A percentile compares a stretch with the other conserved stretches of the same genome.
Evolutionary conservation across 2,113 vertebrate genomes (phyloP).

Genomic region (Chionomys nivalis): DNA sequence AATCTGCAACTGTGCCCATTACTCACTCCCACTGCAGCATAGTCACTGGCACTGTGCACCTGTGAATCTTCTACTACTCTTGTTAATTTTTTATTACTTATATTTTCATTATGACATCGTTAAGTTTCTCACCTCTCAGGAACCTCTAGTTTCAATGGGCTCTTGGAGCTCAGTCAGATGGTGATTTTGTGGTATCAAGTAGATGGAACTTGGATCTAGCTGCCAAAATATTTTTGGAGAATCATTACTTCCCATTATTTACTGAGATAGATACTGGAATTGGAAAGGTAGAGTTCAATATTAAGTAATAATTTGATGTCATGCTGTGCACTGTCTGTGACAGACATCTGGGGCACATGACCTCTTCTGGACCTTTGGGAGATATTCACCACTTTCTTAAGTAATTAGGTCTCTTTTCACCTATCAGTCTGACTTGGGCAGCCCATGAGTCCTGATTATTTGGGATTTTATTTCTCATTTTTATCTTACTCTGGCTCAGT

Average conservation of each 20-base stretch:
- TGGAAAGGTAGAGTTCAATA: background rate
- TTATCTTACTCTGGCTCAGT: background rate
- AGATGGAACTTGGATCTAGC: background rate
- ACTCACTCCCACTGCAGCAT: background rate
- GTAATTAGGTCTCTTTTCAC: background rate
- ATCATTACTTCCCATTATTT: background rate
- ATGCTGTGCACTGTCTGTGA: background rate
- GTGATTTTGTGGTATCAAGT: background rate
- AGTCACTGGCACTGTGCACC: background rate
- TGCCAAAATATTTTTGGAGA: slow-evolving; percentile 22
- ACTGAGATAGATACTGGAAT: background rate
- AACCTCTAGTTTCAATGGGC: background rate
- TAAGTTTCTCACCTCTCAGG: background rate
- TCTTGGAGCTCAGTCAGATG: background rate
- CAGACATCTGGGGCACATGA: background rate
- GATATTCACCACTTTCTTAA: background rate
- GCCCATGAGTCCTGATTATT: background rate
- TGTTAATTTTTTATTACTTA: background rate
- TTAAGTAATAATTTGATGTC: background rate
- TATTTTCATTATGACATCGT: background rate
- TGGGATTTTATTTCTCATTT: background rate
- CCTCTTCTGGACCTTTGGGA: background rate
- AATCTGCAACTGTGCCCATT: background rate
- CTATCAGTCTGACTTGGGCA: background rate
- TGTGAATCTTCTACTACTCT: background rate